Evolutionary conservation across 2,797 vertebrate species (phyloP).

Genomic region (Microcaecilia unicolor): DNA sequence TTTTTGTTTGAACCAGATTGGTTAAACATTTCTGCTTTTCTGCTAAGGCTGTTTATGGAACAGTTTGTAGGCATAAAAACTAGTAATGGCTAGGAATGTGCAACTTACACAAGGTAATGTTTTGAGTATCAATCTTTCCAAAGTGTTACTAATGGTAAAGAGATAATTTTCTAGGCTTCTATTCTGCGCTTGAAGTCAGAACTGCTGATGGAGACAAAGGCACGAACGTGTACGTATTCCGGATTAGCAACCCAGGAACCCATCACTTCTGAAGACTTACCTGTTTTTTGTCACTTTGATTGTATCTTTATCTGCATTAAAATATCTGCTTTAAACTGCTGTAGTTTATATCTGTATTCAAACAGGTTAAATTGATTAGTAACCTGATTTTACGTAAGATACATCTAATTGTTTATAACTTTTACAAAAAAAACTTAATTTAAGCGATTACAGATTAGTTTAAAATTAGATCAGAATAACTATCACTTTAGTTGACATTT

Average conservation of each 20-base stretch:
- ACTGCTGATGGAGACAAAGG: constrained; percentile 99
- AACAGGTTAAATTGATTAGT: constrained; percentile 75
- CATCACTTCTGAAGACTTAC: constrained; percentile 98
- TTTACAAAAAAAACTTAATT: constrained; percentile 57
- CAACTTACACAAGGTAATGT: constrained; percentile 94
- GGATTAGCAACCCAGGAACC: constrained; percentile 98
- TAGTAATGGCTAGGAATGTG: constrained; percentile 59
- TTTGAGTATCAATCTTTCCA: constrained; percentile 99
- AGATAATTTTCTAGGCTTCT: constrained; percentile 99
- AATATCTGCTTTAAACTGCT: constrained; percentile 69
- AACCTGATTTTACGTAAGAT: constrained; percentile 73
- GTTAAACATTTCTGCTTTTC: constrained; percentile 41
- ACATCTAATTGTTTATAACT: constrained; percentile 53
- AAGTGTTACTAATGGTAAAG: constrained; percentile 99
- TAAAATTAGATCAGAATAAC: constrained; percentile 60
- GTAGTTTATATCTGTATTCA: constrained; percentile 73
- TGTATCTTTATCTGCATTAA: constrained; percentile 82
- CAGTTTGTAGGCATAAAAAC: constrained; percentile 45
- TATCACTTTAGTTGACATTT: constrained; percentile 27
- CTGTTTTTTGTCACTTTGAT: constrained; percentile 85
- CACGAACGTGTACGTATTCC: constrained; percentile 99
- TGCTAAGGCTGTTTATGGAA: constrained; percentile 33
- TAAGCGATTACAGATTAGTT: constrained; percentile 58
- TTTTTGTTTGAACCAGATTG: constrained; percentile 45
- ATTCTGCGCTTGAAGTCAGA: constrained; percentile 99